Base-by-base conservation (phyloP, 2,888 invertebrate species). In the Drosophila ustulata region DNA sequence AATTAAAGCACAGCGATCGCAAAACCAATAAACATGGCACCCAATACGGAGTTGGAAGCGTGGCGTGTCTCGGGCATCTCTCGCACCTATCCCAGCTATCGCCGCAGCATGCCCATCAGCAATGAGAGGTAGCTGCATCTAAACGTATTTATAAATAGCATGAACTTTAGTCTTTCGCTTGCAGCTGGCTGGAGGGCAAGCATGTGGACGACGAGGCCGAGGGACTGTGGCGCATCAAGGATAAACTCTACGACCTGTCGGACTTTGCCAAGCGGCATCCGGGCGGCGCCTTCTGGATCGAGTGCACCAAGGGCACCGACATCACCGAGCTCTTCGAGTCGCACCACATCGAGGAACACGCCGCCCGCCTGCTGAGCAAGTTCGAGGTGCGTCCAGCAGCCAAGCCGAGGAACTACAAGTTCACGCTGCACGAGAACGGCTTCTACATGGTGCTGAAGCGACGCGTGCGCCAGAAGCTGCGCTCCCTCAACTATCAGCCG, bases 211-310 rank as follows among this genome's bases (percentile, higher is more conserved):
- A 96, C 78, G 95, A 94, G 3, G 95, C 96, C 0, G 96, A 96
- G 88, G 95, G 94, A 7, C 91, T 96, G 3, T 97, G 97, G 97
- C 93, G 97, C 75, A 93, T 97, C 23, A 94, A 95, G 79, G 94
- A 96, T 91, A 93, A 93, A 46, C 92, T 99, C 8, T 99, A 98
- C 91, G 97, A 98, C 92, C 93, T 99, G 39, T 94, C 94, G 0
- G 93, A 94, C 30, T 99, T 98, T 91, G 92, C 96, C 0, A 90
- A 94, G 1, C 93, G 92, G 37, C 98, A 99, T 93, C 98, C 98
- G 1, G 98, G 98, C 46, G 97, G 98, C 1, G 91, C 93, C 1
- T 95, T 95, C 86, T 97, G 96, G 96, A 89, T 97, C 28, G 92
- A 93, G 58, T 89, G 94, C 13, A 95, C 96, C 3, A 94, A 95